Percentiles rank a stretch among this genome's conserved stretches.
Conservation (phyloP, 2,888 invertebrate species). For the Hedychridium roseum region DNA sequence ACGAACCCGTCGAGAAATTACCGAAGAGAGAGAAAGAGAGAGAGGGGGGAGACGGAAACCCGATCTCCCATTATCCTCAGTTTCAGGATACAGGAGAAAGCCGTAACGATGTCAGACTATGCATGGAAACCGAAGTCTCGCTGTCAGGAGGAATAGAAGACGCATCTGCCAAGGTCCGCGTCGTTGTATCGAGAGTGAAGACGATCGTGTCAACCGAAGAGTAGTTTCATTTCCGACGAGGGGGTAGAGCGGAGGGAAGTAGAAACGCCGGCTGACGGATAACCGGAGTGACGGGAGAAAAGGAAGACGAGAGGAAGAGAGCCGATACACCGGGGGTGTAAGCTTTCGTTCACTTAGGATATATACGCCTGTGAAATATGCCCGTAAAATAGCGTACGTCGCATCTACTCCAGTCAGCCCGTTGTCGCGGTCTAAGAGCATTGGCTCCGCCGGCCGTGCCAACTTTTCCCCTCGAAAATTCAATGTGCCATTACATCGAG, state of each 20-base stretch:
- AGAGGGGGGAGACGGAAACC: conserved; percentile 21
- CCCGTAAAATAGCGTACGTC: conserved; percentile 17
- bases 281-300: too few species aligned
- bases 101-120: conserved; percentile 23
- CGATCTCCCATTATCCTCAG: conserved; percentile 29
- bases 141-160: conserved; percentile 15
- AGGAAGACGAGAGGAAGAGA: too few species aligned
- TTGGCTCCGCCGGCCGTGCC: too few species aligned
- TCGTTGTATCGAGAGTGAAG: conserved; percentile 22
- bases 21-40: conserved; percentile 11
- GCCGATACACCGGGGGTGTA: conserved; percentile 9
- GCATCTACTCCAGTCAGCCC: too few species aligned
- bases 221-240: conserved; percentile 5
- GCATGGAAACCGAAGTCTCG: conserved; percentile 31
- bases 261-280: too few species aligned
- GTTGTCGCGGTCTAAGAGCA: too few species aligned
- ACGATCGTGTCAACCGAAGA: conserved; percentile 11
- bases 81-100: conserved; percentile 13
- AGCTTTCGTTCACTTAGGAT: conserved; percentile 15
- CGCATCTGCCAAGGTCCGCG: conserved; percentile 15
- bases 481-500: too few species aligned
- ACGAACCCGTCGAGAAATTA: conserved; percentile 15
- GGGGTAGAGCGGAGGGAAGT: conserved; percentile 5
- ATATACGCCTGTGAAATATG: conserved; percentile 9
- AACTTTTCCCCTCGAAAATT: too few species aligned